phyloP scores from a whole-genome alignment of 2,797 vertebrate species.

The Limnodromus scolopaceus region DNA sequence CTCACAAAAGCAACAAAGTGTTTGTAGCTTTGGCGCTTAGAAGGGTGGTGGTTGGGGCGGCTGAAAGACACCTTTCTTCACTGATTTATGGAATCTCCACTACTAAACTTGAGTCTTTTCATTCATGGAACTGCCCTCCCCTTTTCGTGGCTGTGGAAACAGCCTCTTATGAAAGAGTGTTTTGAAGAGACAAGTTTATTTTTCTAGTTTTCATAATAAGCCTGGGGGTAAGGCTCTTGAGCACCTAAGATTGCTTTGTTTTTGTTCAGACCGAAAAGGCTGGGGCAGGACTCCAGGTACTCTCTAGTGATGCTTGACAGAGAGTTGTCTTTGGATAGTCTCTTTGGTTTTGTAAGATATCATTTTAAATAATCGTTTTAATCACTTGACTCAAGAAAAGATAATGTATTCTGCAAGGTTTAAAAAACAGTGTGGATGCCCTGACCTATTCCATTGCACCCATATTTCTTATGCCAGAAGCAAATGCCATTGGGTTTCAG shows the following conservation, averaged over 20 bases:
- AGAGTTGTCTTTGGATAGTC: neutral
- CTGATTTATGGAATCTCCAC: neutral
- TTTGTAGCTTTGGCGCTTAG: neutral
- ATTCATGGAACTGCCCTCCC: neutral
- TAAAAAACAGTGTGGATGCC: neutral
- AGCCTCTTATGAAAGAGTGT: neutral
- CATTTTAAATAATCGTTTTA: neutral
- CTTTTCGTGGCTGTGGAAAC: neutral
- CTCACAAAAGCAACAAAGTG: neutral
- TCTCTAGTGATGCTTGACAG: neutral
- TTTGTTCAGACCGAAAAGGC: neutral
- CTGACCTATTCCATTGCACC: neutral
- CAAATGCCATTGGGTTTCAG: neutral
- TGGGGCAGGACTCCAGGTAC: neutral
- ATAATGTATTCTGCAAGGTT: neutral
- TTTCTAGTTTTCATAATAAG: neutral
- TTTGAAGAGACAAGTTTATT: slow-evolving; percentile 27
- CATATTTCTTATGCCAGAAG: neutral
- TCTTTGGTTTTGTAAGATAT: neutral
- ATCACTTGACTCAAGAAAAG: neutral
- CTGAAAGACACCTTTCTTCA: slow-evolving; percentile 19
- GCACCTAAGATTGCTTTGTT: neutral
- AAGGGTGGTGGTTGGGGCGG: neutral
- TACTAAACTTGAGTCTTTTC: neutral
- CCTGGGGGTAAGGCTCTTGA: neutral